Conservation (phyloP, 1,140 invertebrate genomes). For the Brachionus paranguensis region DNA sequence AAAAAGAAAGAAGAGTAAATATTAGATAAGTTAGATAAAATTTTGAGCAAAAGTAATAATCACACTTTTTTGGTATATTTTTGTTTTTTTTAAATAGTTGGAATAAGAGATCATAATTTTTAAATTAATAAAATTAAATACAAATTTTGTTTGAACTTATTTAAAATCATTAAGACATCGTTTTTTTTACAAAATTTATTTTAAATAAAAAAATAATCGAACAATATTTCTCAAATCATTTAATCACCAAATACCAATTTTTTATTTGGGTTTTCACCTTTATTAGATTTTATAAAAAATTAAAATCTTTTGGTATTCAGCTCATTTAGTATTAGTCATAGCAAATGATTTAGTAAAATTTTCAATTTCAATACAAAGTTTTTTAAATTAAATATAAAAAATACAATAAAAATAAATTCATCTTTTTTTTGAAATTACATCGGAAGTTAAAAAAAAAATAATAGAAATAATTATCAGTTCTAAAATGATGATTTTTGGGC, state of each 20-base stretch:
- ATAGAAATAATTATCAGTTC: neutral
- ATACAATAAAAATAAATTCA: neutral
- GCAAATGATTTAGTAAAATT: neutral
- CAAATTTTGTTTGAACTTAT: too few relatives aligned
- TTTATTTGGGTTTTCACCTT: neutral
- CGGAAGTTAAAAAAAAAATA: neutral
- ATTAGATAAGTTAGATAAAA: too few relatives aligned
- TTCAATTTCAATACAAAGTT: neutral
- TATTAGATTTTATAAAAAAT: neutral
- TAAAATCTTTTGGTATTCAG: neutral
- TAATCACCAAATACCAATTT: neutral
- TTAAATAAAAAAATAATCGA: neutral
- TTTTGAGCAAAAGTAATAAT: too few relatives aligned
- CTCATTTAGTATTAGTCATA: neutral
- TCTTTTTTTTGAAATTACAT: neutral
- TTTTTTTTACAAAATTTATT: neutral
- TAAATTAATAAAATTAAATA: too few relatives aligned
- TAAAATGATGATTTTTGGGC: neutral
- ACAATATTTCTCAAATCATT: neutral
- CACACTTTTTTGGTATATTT: too few relatives aligned
- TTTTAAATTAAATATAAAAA: neutral
- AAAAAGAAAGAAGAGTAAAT: too few relatives aligned
- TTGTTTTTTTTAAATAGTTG: too few relatives aligned
- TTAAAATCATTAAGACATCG: too few relatives aligned
- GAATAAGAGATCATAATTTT: too few relatives aligned